Conservation (phyloP, 30 jellyfish, hydroid and myxozoan genomes). For the Catostylus mosaicus region DNA sequence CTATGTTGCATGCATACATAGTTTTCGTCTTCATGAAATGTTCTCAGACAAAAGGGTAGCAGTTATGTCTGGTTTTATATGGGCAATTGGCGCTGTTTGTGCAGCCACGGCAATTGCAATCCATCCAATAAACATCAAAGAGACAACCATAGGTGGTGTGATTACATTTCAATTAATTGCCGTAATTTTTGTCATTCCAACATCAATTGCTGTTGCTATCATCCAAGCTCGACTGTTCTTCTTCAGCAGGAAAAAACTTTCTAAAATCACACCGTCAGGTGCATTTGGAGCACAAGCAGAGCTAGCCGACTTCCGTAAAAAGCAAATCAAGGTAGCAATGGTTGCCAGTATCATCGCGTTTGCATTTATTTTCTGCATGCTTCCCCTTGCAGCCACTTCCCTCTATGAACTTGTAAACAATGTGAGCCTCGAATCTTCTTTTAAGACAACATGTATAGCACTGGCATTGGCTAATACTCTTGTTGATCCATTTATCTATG, state of each 20-base stretch:
- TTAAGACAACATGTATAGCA: neutral
- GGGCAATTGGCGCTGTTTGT: neutral
- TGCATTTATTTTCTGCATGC: neutral
- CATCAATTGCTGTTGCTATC: neutral
- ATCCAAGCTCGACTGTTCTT: neutral
- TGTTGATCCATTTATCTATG: constrained; percentile 4
- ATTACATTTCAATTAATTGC: no score
- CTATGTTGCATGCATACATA: constrained; percentile 1
- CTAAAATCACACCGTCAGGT: neutral
- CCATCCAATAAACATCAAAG: neutral
- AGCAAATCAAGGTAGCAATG: neutral
- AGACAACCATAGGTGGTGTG: neutral
- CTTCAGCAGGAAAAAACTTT: neutral
- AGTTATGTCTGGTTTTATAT: neutral
- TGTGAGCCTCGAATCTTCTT: neutral
- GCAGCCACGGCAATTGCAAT: neutral
- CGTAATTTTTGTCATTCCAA: neutral
- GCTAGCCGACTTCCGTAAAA: constrained; percentile 2
- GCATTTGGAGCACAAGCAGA: neutral
- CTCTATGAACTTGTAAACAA: neutral
- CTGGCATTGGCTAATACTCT: neutral
- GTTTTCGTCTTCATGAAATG: neutral
- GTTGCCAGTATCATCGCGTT: constrained; percentile 5
- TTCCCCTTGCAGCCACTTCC: neutral
- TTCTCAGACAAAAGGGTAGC: neutral